Base-by-base conservation (phyloP, 2,888 invertebrate genomes). In the Carterocephalus palaemon region DNA sequence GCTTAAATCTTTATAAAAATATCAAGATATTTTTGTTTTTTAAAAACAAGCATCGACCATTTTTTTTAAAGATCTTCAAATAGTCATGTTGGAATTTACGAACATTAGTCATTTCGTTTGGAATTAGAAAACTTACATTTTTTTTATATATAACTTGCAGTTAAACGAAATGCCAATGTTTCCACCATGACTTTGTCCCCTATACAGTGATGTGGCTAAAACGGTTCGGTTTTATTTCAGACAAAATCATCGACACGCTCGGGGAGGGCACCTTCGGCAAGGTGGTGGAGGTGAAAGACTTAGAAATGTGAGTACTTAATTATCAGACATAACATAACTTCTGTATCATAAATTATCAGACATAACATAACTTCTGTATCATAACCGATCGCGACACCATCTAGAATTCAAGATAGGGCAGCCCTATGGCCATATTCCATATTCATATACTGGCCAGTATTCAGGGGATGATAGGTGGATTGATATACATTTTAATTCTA, bases 241-340 rank as follows among this genome's bases (percentile, higher is more conserved):
- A 98, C 94, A 96, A 97, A 92, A 95, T 99, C 89, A 91, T 97
- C 89, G 93, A 94, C 88, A 99, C 99, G 70, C 93, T 99, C 77
- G 99, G 99, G 70, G 99, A 99, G 90, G 99, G 99, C 79, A 99
- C 99, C 67, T 99, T 99, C 92, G 99, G 99, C 83, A 98, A 99
- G 91, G 99, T 99, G 77, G 98, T 99, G 77, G 96, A 98, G 91
- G 98, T 98, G 87, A 95, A 95, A 89, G 98, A 98, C 89, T 89
- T 95, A 78, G 93, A 95, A 89, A 95, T 93, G 97, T 97, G 88
- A 92, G 93, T 92, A 70, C 52, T 9, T 32, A n/a, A n/a, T n/a
- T n/a, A n/a, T n/a, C n/a, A n/a, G n/a, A n/a, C n/a, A n/a, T n/a
- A n/a, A n/a, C n/a, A n/a, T n/a, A n/a, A n/a, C n/a, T n/a, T n/a